phyloP scores from a whole-genome alignment of 2,888 invertebrate species.

The Hybos culiciformis region DNA sequence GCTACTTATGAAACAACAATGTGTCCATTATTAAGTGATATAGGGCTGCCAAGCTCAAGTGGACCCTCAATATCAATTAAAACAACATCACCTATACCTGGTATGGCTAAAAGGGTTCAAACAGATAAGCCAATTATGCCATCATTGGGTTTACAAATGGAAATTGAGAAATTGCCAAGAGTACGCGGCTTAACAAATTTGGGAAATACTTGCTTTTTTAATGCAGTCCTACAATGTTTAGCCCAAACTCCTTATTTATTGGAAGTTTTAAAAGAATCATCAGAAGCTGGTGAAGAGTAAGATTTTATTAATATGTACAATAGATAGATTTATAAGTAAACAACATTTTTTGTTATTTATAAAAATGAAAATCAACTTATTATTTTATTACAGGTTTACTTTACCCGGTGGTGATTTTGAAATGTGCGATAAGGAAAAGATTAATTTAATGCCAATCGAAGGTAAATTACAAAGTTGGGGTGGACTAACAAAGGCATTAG shows the following conservation, averaged over 20 bases:
- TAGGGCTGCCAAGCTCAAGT: slow-evolving; percentile 3
- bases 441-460: slow-evolving; percentile 47
- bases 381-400: slow-evolving; percentile 37
- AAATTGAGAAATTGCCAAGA: slow-evolving; percentile 35
- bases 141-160: background rate
- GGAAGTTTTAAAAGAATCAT: slow-evolving; percentile 54
- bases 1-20: slow-evolving; percentile 19
- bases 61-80: background rate
- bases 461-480: slow-evolving; percentile 58
- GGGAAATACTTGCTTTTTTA: slow-evolving; percentile 96
- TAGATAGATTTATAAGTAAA: too few relatives aligned
- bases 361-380: background rate
- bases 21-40: slow-evolving; percentile 18
- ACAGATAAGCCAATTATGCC: background rate
- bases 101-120: slow-evolving; percentile 27
- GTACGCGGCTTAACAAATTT: slow-evolving; percentile 76
- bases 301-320: slow-evolving; percentile 6
- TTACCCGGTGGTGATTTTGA: slow-evolving; percentile 59
- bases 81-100: slow-evolving; percentile 23
- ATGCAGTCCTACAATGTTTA: slow-evolving; percentile 88
- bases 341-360: background rate
- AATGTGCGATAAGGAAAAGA: slow-evolving; percentile 38
- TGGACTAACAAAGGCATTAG: slow-evolving; percentile 49
- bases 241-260: slow-evolving; percentile 71
- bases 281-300: slow-evolving; percentile 48